Evolutionary conservation across 1,140 invertebrate genomes (phyloP), one percentile per base, ranked within the genome.

Genomic region (Lepeophtheirus salmonis): DNA sequence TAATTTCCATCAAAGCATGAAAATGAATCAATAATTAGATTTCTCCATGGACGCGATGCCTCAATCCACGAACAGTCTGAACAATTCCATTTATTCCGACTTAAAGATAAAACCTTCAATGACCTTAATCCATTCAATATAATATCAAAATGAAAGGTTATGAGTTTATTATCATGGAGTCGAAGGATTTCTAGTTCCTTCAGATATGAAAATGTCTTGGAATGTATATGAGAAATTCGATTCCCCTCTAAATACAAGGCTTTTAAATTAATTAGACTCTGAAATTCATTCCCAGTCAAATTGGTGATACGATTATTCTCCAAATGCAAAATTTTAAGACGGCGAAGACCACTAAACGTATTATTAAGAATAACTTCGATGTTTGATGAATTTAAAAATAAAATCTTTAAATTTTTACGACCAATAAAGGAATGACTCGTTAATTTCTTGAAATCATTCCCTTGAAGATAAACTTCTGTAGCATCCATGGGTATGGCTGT

Each of bases 221-320:
- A 84, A 20, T 80, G 78, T 21, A 91, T 82, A 20, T 71, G 72
- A 22, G 75, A 72, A 12, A 91, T 82, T 41, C 78, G 69, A 73
- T 94, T 94, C 67, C 89, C 84, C 66, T 90, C 84, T 64, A 94
- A 72, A 69, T 89, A 86, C 0, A 94, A 74, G 70, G 90, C 85
- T 65, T 81, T 78, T 59, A 92, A 70, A 61, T 83, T 79, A 3
- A 77, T 76, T 14, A 94, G 73, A 65, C 83, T 83, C 55, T 78
- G 55, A 64, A 91, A 88, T 71, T 90, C 87, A 70, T 82, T 83
- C 17, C 87, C 87, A 65, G 82, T 77, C 2, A 91, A 71, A 25
- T 78, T 75, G 12, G 73, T 77, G 48, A 91, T 69, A 63, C 76
- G 76, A 68, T 90, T 91, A 67, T 83, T 77, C 67, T 89, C 81